Evolutionary conservation across 2,113 vertebrate genomes (phyloP), one percentile per base, ranked within the genome.

Genomic region (Atlantisia rogersi): DNA sequence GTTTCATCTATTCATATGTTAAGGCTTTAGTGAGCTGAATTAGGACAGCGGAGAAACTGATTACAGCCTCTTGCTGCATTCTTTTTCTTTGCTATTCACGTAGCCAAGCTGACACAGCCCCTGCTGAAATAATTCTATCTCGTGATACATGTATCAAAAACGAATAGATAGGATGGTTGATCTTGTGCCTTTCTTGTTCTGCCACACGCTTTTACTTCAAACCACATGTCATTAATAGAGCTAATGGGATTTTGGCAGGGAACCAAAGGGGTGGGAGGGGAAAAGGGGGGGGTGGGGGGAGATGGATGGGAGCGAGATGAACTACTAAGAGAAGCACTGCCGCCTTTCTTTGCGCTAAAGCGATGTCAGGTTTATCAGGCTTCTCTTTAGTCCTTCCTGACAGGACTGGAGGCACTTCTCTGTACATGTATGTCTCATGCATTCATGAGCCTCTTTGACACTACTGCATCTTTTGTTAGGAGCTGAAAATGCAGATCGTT

Each of bases 391-490:
- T 94, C 58, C 87, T 71, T 82, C n/a, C 91, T 97, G 98, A 97
- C 97, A 97, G 94, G 95, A 75, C 95, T 97, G 94, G 91, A 97
- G 97, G 97, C 96, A 91, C 86, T 97, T 97, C 86, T 95, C 98
- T 97, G 15, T 98, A 88, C 96, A 60, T 70, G 86, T 63, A 78
- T 96, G 98, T 98, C 97, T 97, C 97, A 98, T 98, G 98, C 97
- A 99, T 99, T 99, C 98, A 98, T 98, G 96, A 98, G 97, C 92
- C 58, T 88, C 97, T 94, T 97, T 98, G 98, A 98, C 98, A 97
- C 97, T 97, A 90, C 95, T 95, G 97, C 90, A 96, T 96, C 98
- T 98, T 99, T 99, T 99, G 99, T 99, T 97, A 86, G 92, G 60
- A 93, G 97, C 97, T 97, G 94, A 98, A 98, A 98, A 98, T 96